Percentiles rank a stretch among this genome's conserved stretches.
These are phyloP conservation scores for Albula glossodonta DNA, from an alignment of 2,113 vertebrate species.

Conservation along the genomic window DNA sequence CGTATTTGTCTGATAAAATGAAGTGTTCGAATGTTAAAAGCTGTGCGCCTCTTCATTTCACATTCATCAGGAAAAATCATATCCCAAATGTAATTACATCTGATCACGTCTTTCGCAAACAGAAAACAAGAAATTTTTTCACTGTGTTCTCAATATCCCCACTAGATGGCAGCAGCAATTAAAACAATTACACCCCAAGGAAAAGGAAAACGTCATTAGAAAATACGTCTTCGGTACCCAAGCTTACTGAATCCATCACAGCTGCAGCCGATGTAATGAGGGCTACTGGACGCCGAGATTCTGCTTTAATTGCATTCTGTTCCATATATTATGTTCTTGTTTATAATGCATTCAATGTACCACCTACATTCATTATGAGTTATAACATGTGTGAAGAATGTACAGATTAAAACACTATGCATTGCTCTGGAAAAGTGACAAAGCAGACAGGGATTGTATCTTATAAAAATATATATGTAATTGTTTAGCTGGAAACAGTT, in stretches of 20 bases:
- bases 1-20: too few relatives aligned
- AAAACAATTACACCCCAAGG: not conserved
- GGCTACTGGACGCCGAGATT: not conserved
- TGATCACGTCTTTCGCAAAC: not conserved
- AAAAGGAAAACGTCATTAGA: not conserved
- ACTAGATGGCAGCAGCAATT: slow-evolving; percentile 32
- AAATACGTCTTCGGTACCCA: not conserved
- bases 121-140: not conserved
- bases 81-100: not conserved
- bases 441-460: too few relatives aligned
- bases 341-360: not conserved
- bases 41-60: too few relatives aligned
- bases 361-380: not conserved
- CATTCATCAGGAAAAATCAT: too few relatives aligned
- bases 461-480: too few relatives aligned
- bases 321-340: not conserved
- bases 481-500: too few relatives aligned
- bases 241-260: not conserved
- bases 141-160: not conserved
- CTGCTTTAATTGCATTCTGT: not conserved
- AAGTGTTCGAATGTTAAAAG: too few relatives aligned
- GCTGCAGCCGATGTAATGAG: not conserved
- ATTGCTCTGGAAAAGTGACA: too few relatives aligned
- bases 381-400: too few relatives aligned
- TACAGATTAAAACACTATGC: too few relatives aligned